These are phyloP conservation scores for Pseudomyrmex flavicornis DNA, from an alignment of 1,140 invertebrate species.

Conservation along the genomic window DNA sequence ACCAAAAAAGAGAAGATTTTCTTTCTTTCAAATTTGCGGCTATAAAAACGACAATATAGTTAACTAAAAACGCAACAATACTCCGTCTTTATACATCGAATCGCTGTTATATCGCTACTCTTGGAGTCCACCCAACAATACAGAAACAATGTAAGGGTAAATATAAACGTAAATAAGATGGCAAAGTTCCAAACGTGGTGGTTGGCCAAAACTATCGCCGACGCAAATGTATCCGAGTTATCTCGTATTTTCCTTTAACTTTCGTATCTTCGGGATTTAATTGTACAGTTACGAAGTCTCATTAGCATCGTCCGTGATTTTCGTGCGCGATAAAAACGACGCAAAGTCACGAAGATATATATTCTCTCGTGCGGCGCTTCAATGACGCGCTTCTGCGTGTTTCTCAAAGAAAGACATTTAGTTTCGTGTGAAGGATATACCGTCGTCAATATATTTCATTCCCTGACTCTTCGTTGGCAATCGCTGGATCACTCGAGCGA, in stretches of 20 bases:
- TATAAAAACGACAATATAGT: not conserved
- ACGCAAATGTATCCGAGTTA: not conserved
- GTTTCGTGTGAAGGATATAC: no score
- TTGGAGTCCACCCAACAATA: not conserved
- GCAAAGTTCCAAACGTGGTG: conserved; percentile 26
- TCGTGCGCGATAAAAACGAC: not conserved
- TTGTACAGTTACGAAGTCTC: conserved; percentile 7
- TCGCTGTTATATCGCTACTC: not conserved
- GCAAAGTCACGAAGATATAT: not conserved
- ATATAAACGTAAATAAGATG: conserved; percentile 13
- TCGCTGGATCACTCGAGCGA: no score
- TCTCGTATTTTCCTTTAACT: not conserved
- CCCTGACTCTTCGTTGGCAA: no score
- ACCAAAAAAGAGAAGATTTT: not conserved
- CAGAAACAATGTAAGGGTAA: not conserved
- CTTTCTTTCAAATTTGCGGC: not conserved
- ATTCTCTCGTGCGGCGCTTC: no score
- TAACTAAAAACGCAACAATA: not conserved
- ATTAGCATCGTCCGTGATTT: not conserved
- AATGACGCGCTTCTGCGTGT: no score
- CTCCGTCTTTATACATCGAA: not conserved
- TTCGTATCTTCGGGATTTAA: conserved; percentile 10
- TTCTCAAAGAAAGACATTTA: no score
- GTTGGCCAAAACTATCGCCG: not conserved
- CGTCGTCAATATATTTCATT: no score